Base-by-base conservation (phyloP, 2,888 invertebrate species). In the Ecdyonurus torrentis region DNA sequence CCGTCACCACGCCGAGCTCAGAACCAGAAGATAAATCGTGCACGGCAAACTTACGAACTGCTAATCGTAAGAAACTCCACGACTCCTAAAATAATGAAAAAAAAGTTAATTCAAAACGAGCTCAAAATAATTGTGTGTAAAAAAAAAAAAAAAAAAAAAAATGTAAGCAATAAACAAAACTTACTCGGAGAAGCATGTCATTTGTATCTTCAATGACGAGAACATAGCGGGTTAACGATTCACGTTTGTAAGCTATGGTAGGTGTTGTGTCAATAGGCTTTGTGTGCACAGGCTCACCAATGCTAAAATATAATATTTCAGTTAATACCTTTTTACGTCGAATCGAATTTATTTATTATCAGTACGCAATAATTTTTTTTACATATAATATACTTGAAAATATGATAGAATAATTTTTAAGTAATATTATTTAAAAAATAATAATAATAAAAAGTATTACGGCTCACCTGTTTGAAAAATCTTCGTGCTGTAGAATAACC, bases 171-270 rank as follows among this genome's bases (percentile, higher is more conserved):
- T n/a, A 1, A 61, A 19, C n/a, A n/a, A 55, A 61, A 64, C 69
- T 69, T 69, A 73, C 73, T 69, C 81, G 73, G 25, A 78, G 72
- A 65, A 78, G 71, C 77, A 81, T 81, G 65, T 81, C 80, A 67
- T 78, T 79, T 20, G 80, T 80, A 66, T 81, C 81, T 69, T 82
- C 82, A 52, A 82, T 75, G 1, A 82, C 75, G 53, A 83, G 74
- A 2, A 82, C 78, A 68, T 79, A 81, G 63, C 81, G 73, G 0
- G 82, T 81, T 24, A 76, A 69, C 25, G 74, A 74, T 64, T 80
- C 76, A 65, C 78, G 76, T 65, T 79, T 79, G 71, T 80, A 81
- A 2, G 73, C 69, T 63, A 82, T 77, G 59, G 72, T 72, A 3
- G 81, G 79, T 0, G 74, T 74, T 18, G 78, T 77, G 67, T 78